A percentile compares a stretch with the other conserved stretches of the same genome.
Conservation (phyloP, 2,888 invertebrate genomes). For the Drosophila kuntzei region DNA sequence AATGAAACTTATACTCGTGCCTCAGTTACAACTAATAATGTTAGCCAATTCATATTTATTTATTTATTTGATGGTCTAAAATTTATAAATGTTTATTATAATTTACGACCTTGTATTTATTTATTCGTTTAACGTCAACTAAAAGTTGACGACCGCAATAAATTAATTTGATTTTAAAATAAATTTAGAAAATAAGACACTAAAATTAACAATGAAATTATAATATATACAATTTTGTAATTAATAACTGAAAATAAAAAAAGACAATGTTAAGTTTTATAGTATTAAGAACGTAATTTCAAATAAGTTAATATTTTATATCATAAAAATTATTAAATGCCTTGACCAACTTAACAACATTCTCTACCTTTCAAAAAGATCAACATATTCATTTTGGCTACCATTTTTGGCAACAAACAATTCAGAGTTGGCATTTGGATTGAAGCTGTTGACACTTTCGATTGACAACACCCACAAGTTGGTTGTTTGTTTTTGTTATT, state of each 20-base stretch:
- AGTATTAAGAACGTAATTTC: no score
- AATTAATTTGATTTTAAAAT: no score
- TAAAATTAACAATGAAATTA: no score
- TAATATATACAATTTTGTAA: no score
- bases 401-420: conserved; percentile 17
- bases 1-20: conserved; percentile 4
- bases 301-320: no score
- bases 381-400: background rate
- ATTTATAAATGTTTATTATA: background rate
- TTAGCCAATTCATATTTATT: conserved; percentile 12
- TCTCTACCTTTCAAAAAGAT: background rate
- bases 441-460: conserved; percentile 35
- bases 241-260: no score
- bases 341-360: background rate
- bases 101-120: background rate
- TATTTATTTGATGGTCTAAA: background rate
- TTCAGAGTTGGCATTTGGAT: conserved; percentile 9
- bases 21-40: background rate
- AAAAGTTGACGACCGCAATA: no score
- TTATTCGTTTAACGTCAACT: no score
- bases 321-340: background rate
- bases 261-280: no score
- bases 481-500: conserved; percentile 32
- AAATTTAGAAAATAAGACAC: no score
- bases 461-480: conserved; percentile 55